Conservation (phyloP, 2,888 invertebrate species). For the Hofmannophila pseudospretella region DNA sequence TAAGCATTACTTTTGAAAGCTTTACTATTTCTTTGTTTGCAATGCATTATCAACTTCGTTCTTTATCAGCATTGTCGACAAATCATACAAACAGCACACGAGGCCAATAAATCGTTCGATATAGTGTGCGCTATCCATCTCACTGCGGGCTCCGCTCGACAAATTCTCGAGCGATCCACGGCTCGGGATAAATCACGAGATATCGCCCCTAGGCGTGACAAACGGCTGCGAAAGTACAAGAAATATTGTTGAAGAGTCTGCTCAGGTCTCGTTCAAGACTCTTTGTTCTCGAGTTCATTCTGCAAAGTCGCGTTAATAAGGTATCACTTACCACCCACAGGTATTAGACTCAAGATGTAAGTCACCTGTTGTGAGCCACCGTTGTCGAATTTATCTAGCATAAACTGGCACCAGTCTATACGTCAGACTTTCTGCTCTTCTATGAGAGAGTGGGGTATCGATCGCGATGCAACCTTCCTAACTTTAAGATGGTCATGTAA, state of each 20-base stretch:
- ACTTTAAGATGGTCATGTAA: too few species aligned
- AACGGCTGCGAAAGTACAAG: neutral
- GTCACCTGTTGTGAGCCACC: too few species aligned
- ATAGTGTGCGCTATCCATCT: constrained; percentile 46
- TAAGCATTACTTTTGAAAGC: too few species aligned
- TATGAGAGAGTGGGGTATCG: too few species aligned
- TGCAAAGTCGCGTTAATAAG: too few species aligned
- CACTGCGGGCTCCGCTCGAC: constrained; percentile 47
- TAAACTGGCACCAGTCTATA: too few species aligned
- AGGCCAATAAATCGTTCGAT: constrained; percentile 50
- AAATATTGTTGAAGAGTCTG: neutral
- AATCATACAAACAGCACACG: constrained; percentile 40
- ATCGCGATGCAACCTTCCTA: too few species aligned
- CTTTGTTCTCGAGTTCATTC: too few species aligned
- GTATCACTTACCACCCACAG: neutral
- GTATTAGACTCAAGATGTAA: neutral
- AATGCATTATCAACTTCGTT: constrained; percentile 18
- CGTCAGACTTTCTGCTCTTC: too few species aligned
- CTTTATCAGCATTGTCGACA: constrained; percentile 37
- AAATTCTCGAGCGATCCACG: constrained; percentile 46
- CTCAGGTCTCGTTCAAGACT: too few species aligned
- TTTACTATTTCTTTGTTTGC: too few species aligned
- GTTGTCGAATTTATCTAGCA: too few species aligned
- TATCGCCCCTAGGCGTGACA: constrained; percentile 24
- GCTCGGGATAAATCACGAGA: constrained; percentile 44